phyloP scores from a whole-genome alignment of 1,140 invertebrate genomes.

The Nasonia vitripennis region DNA sequence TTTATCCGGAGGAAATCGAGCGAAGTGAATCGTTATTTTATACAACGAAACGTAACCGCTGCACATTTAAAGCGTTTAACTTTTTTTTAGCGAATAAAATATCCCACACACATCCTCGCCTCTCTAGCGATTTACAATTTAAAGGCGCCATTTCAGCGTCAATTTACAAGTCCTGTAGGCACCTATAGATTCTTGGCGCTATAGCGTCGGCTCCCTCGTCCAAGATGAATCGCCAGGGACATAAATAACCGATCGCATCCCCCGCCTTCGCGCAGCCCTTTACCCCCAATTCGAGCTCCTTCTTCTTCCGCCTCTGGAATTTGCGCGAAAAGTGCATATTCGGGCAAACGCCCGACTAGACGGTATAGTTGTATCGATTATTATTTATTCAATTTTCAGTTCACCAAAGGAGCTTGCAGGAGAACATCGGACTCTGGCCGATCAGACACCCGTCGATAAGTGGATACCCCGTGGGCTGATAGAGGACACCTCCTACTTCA shows the following conservation, averaged over 20 bases:
- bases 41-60: neutral
- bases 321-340: neutral
- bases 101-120: neutral
- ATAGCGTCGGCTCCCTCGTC: neutral
- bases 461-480: constrained; percentile 78
- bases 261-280: neutral
- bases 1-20: neutral
- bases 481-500: constrained; percentile 78
- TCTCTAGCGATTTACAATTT: constrained; percentile 46
- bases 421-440: too few relatives aligned
- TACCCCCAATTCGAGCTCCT: neutral
- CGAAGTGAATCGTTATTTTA: neutral
- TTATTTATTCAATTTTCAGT: constrained; percentile 62
- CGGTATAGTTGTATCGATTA: too few relatives aligned
- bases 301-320: neutral
- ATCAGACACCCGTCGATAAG: constrained; percentile 77
- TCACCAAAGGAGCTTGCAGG: constrained; percentile 69
- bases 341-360: neutral
- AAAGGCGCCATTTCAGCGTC: constrained; percentile 31
- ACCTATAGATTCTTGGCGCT: neutral
- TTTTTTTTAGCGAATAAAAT: neutral
- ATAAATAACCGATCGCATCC: constrained; percentile 49
- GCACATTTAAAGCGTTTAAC: neutral
- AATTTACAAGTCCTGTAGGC: constrained; percentile 45
- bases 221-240: constrained; percentile 41